Evolutionary conservation across 2,888 invertebrate species (phyloP).

Genomic region (Lypha dubia): DNA sequence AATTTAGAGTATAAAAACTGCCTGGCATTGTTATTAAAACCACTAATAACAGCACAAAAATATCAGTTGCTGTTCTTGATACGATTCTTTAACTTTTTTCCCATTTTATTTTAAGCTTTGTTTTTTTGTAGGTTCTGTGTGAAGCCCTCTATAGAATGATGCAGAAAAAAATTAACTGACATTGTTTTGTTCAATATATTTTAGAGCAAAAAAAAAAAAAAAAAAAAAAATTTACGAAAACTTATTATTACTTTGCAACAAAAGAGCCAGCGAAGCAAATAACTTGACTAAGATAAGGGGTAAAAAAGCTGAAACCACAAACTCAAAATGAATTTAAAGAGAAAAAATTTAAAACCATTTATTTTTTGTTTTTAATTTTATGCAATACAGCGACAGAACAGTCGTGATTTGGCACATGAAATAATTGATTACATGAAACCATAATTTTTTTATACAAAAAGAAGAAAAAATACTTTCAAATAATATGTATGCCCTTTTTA

Average conservation of each 20-base stretch:
- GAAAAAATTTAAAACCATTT: neutral
- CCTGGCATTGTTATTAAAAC: slow-evolving; percentile 35
- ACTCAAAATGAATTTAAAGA: slow-evolving; percentile 42
- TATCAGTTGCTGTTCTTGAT: slow-evolving; percentile 54
- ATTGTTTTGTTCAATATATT: slow-evolving; percentile 41
- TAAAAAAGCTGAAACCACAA: slow-evolving; percentile 49
- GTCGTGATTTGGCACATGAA: slow-evolving; percentile 67
- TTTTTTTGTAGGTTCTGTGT: slow-evolving; percentile 23
- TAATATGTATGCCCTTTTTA: slow-evolving; percentile 19
- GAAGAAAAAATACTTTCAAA: slow-evolving; percentile 1
- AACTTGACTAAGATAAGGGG: slow-evolving; percentile 33
- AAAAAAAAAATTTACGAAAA: slow-evolving; percentile 14
- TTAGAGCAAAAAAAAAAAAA: slow-evolving; percentile 29
- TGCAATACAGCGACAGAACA: slow-evolving; percentile 27
- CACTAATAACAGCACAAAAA: slow-evolving; percentile 30
- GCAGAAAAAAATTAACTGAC: slow-evolving; percentile 1
- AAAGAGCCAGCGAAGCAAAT: slow-evolving; percentile 65
- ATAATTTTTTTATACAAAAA: slow-evolving; percentile 50
- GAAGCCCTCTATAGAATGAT: slow-evolving; percentile 11
- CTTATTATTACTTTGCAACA: slow-evolving; percentile 48
- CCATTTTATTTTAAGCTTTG: neutral
- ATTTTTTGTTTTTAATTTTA: slow-evolving; percentile 41
- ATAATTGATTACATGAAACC: slow-evolving; percentile 60
- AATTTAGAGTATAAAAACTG: slow-evolving; percentile 35
- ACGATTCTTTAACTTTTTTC: slow-evolving; percentile 31